Conservation (phyloP, 2,888 invertebrate species). For the Stenichneumon culpator region DNA sequence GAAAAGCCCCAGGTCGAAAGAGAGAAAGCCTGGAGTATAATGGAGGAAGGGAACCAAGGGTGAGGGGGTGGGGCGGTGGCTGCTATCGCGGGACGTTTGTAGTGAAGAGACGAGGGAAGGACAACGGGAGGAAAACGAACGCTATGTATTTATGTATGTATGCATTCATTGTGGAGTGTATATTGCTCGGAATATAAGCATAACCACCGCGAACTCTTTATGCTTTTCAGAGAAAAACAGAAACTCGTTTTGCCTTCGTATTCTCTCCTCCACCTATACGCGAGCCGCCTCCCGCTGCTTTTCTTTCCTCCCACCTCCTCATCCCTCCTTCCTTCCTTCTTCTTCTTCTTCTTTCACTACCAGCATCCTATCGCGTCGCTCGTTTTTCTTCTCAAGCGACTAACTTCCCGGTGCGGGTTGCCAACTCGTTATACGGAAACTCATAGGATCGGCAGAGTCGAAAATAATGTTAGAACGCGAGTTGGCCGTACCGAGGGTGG, state of each 20-base stretch:
- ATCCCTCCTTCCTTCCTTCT: constrained; percentile 62
- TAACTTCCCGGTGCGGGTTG: constrained; percentile 67
- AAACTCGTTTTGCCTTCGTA: constrained; percentile 66
- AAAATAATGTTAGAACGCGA: constrained; percentile 68
- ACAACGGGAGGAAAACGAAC: constrained; percentile 56
- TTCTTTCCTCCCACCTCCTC: constrained; percentile 48
- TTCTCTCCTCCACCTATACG: constrained; percentile 32
- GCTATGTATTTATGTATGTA: constrained; percentile 67
- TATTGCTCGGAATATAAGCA: constrained; percentile 65
- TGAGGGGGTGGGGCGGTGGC: background rate
- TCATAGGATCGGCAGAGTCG: constrained; percentile 67
- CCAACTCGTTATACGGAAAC: constrained; percentile 70
- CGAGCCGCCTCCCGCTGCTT: constrained; percentile 33
- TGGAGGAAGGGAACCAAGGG: background rate
- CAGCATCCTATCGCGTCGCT: constrained; percentile 48
- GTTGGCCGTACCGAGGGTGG: constrained; percentile 40
- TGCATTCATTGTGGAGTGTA: constrained; percentile 65
- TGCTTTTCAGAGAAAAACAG: constrained; percentile 65
- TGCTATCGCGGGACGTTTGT: constrained; percentile 1
- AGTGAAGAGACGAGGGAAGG: constrained; percentile 16
- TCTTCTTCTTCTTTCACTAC: constrained; percentile 66
- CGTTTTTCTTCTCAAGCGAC: constrained; percentile 67
- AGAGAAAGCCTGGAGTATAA: constrained; percentile 1
- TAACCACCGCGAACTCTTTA: constrained; percentile 67
- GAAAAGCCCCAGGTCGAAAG: constrained; percentile 31